Conservation (phyloP, 2,888 invertebrate genomes). For the Gymnosoma rotundatum region DNA sequence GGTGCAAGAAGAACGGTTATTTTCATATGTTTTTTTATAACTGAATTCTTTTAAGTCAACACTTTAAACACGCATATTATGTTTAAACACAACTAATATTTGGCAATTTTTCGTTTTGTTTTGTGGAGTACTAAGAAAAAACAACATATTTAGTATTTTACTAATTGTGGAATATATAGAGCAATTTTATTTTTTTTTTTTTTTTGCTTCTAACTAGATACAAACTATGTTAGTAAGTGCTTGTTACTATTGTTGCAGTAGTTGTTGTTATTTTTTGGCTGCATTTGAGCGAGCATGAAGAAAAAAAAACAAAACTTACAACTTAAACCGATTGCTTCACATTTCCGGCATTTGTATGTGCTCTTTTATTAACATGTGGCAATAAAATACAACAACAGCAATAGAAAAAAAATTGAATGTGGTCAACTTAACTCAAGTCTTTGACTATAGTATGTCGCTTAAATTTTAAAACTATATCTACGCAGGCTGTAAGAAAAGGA, state of each 20-base stretch:
- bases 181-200: conserved; percentile 20
- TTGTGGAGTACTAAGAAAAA: conserved; percentile 10
- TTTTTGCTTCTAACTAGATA: conserved; percentile 27
- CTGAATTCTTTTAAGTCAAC: conserved; percentile 2
- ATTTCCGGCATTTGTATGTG: conserved; percentile 70
- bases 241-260: conserved; percentile 45
- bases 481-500: background rate
- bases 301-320: conserved; percentile 53
- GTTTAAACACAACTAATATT: conserved; percentile 50
- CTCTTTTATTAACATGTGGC: conserved; percentile 70
- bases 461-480: conserved; percentile 3
- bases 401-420: conserved; percentile 47
- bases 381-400: conserved; percentile 60
- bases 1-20: conserved; percentile 51
- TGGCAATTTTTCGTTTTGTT: conserved; percentile 61
- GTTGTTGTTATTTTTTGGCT: conserved; percentile 37
- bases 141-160: conserved; percentile 25
- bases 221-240: conserved; percentile 53
- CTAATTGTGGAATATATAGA: conserved; percentile 41
- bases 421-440: conserved; percentile 59
- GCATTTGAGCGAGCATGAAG: conserved; percentile 67
- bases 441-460: conserved; percentile 26
- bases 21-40: background rate
- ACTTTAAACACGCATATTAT: conserved; percentile 64
- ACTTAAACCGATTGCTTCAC: conserved; percentile 65